A percentile compares a stretch with the other conserved stretches of the same genome.
Evolutionary conservation across 2,888 invertebrate genomes (phyloP).

Genomic region (Thymelicus acteon): DNA sequence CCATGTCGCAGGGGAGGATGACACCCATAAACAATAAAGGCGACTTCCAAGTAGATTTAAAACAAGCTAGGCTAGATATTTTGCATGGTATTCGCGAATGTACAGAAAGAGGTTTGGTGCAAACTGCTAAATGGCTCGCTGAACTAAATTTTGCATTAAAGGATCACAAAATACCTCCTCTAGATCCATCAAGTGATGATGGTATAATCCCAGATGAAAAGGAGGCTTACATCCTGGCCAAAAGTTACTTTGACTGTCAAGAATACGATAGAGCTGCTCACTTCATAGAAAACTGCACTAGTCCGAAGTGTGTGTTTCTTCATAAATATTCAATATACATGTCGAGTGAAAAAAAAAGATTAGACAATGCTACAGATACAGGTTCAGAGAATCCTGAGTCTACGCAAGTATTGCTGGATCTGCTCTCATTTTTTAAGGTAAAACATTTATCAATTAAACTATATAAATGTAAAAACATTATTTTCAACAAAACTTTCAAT

Average conservation of each 20-base stretch:
- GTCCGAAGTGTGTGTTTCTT: constrained; percentile 91
- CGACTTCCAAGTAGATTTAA: constrained; percentile 73
- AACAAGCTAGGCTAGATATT: constrained; percentile 75
- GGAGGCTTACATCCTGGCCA: constrained; percentile 91
- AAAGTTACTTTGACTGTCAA: constrained; percentile 94
- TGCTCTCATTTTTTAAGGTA: constrained; percentile 78
- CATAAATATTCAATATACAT: constrained; percentile 94
- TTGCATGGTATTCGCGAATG: constrained; percentile 86
- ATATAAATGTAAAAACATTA: no score
- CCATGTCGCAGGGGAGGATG: constrained; percentile 14
- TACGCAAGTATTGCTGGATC: constrained; percentile 73
- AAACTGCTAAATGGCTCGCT: constrained; percentile 95
- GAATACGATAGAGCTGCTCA: constrained; percentile 96
- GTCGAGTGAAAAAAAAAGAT: constrained; percentile 94
- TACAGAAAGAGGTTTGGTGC: constrained; percentile 90
- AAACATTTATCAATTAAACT: background rate
- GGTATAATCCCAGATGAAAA: constrained; percentile 85
- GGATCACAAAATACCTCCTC: constrained; percentile 85
- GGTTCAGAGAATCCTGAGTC: constrained; percentile 73
- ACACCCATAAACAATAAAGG: constrained; percentile 60
- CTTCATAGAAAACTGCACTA: constrained; percentile 89
- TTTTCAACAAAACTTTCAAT: no score
- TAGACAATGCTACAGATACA: constrained; percentile 87
- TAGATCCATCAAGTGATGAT: constrained; percentile 75
- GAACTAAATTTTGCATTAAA: constrained; percentile 92